Evolutionary conservation across 2,113 vertebrate species (phyloP).

Genomic region (Erythrocercus mccallii): DNA sequence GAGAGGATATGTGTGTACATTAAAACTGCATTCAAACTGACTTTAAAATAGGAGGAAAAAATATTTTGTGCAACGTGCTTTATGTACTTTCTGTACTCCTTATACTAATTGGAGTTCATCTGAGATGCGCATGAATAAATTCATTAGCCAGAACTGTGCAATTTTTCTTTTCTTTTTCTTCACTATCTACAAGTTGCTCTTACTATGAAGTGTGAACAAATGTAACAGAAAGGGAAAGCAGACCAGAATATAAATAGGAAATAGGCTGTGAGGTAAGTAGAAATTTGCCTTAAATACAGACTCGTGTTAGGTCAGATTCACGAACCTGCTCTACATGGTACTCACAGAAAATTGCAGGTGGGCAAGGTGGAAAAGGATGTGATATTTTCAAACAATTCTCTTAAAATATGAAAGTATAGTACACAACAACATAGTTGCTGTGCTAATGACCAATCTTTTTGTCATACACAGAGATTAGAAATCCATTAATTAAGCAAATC

Average conservation of each 20-base stretch:
- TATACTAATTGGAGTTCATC: not conserved
- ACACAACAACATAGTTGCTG: not conserved
- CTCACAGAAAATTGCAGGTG: not conserved
- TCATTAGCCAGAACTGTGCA: not conserved
- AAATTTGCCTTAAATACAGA: not conserved
- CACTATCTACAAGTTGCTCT: not conserved
- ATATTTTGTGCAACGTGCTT: not conserved
- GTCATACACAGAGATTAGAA: not conserved
- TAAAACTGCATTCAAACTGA: not conserved
- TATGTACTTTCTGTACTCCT: not conserved
- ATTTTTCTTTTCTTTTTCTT: not conserved
- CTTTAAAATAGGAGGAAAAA: not conserved
- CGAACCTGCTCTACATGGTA: not conserved
- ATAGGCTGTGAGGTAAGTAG: not conserved
- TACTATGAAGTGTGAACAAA: conserved; percentile 9
- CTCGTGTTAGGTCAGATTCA: not conserved
- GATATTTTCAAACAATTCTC: not conserved
- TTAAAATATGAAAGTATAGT: not conserved
- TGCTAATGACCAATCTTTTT: not conserved
- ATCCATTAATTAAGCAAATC: not conserved
- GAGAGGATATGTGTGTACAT: not conserved
- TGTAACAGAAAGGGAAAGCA: not conserved
- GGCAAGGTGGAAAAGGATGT: not conserved
- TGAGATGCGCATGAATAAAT: not conserved
- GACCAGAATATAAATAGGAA: not conserved